Percentiles rank a stretch among this genome's conserved stretches.
These are phyloP conservation scores for Eupristina koningsbergeri DNA, from an alignment of 1,140 invertebrate species.

Conservation along the genomic window DNA sequence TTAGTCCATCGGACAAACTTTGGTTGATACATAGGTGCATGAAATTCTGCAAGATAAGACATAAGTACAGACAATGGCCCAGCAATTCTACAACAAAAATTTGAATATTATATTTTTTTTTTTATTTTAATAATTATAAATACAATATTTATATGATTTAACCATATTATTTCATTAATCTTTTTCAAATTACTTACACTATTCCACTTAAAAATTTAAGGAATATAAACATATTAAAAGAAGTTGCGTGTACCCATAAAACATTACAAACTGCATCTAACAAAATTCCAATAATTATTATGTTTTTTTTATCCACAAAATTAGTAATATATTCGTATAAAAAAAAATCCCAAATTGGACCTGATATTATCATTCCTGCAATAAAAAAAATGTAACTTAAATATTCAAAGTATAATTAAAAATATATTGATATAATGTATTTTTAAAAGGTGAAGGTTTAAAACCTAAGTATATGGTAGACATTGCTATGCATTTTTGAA, in stretches of 20 bases:
- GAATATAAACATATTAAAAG: constrained; percentile 73
- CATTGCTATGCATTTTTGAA: constrained; percentile 66
- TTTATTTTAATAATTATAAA: too few species aligned
- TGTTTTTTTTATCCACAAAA: constrained; percentile 68
- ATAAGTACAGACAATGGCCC: constrained; percentile 66
- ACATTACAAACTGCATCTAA: constrained; percentile 74
- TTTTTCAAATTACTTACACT: constrained; percentile 75
- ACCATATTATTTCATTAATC: too few species aligned
- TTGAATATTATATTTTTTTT: neutral
- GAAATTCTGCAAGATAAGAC: constrained; percentile 69
- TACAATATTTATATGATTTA: too few species aligned
- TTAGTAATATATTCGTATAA: constrained; percentile 69
- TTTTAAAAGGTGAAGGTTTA: neutral
- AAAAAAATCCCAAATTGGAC: constrained; percentile 75
- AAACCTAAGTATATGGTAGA: constrained; percentile 66
- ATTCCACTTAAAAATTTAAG: constrained; percentile 76
- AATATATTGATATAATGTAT: neutral
- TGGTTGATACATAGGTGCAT: constrained; percentile 60
- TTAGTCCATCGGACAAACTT: constrained; percentile 63
- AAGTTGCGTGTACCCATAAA: constrained; percentile 71
- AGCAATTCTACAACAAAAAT: constrained; percentile 57
- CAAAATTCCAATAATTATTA: constrained; percentile 74
- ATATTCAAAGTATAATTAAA: neutral
- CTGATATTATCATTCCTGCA: constrained; percentile 75
- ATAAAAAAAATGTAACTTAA: constrained; percentile 26